phyloP scores from a whole-genome alignment of 1,140 invertebrate genomes.

The Zaprionus lachaisei region DNA sequence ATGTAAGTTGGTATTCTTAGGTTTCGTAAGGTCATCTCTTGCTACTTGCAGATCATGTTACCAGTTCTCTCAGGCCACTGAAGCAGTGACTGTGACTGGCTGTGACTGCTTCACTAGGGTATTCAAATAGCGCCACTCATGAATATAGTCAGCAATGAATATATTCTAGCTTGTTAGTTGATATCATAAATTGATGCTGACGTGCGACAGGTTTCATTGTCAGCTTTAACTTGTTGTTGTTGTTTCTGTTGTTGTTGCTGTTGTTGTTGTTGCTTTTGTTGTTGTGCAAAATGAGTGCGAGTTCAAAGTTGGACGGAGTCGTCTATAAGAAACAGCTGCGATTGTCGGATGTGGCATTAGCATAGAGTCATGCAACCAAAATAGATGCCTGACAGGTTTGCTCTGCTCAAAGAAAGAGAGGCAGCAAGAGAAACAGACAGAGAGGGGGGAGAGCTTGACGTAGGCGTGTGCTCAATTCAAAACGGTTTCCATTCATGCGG shows the following conservation, averaged over 20 bases:
- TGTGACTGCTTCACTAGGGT: not conserved
- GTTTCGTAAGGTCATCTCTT: not conserved
- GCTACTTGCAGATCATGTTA: not conserved
- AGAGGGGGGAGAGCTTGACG: not conserved
- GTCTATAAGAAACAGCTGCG: constrained; percentile 2
- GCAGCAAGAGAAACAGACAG: not conserved
- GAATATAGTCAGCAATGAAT: not conserved
- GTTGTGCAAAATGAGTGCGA: constrained; percentile 28
- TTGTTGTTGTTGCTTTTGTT: constrained; percentile 4
- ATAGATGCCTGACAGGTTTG: constrained; percentile 48
- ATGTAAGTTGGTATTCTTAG: not conserved
- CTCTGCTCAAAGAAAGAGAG: not conserved
- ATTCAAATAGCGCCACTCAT: constrained; percentile 2
- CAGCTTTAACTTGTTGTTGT: constrained; percentile 5
- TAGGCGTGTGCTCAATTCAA: constrained; percentile 36
- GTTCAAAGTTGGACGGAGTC: constrained; percentile 44
- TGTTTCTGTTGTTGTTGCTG: not conserved
- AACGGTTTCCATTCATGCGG: constrained; percentile 34
- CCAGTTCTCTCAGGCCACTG: not conserved
- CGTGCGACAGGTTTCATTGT: constrained; percentile 57
- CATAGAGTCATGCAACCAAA: constrained; percentile 52
- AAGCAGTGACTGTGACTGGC: not conserved
- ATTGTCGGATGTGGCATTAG: constrained; percentile 18
- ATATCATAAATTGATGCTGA: constrained; percentile 70
- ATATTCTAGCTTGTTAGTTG: constrained; percentile 48